These are phyloP conservation scores for Margarornis squamiger DNA, from an alignment of 2,797 vertebrate species.

Conservation along the genomic window DNA sequence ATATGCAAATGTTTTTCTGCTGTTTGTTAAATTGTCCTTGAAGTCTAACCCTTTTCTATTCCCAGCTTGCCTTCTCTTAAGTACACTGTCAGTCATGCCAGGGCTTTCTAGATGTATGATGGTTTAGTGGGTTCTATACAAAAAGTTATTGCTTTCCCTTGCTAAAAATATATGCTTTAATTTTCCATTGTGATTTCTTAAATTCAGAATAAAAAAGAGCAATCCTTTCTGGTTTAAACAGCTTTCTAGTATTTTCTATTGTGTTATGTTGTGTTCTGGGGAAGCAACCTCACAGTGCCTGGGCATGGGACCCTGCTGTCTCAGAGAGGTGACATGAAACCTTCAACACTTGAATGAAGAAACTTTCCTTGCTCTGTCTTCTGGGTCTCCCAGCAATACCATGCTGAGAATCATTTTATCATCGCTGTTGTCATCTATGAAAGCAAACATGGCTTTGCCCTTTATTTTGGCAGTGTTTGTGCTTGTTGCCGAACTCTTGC, in stretches of 20 bases:
- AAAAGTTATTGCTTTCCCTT: not conserved
- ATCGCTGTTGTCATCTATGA: accelerated
- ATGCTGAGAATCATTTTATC: not conserved
- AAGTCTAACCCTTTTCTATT: slow-evolving; percentile 12
- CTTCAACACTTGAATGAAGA: not conserved
- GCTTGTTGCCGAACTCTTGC: not conserved
- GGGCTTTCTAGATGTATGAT: not conserved
- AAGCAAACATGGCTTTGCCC: not conserved
- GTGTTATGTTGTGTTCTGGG: not conserved
- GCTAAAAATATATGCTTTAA: not conserved
- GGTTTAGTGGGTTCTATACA: not conserved
- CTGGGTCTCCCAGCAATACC: not conserved
- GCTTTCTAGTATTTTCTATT: not conserved
- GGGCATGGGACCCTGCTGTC: not conserved
- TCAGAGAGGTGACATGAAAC: not conserved
- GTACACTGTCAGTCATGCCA: not conserved
- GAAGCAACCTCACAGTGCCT: not conserved
- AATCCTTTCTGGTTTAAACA: not conserved
- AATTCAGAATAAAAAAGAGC: not conserved
- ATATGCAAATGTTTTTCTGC: slow-evolving; percentile 3
- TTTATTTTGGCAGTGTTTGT: not conserved
- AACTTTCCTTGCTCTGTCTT: not conserved
- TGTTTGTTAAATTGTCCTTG: not conserved
- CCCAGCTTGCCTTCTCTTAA: not conserved
- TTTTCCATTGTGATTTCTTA: not conserved